phyloP scores from a whole-genome alignment of 2,888 invertebrate species.

The Drosophila kanekoi region DNA sequence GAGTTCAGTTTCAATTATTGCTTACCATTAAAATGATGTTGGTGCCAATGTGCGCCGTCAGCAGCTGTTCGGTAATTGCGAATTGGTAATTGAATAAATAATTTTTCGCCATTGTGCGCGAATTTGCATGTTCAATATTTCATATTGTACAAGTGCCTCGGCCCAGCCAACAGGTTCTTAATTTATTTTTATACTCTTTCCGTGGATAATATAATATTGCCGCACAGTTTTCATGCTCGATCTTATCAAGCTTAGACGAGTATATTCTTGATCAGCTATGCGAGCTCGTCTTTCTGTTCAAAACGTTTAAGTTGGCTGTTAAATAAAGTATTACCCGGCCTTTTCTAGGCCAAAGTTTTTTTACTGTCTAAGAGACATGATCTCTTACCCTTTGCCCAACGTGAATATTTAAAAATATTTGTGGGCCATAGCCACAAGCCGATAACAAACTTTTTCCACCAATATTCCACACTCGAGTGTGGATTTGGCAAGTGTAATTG shows the following conservation, averaged over 20 bases:
- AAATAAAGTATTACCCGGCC: no score
- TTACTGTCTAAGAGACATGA: no score
- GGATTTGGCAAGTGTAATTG: constrained; percentile 5
- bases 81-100: constrained; percentile 37
- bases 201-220: neutral
- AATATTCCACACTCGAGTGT: neutral
- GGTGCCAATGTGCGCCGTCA: constrained; percentile 15
- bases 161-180: constrained; percentile 55
- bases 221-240: neutral
- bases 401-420: no score
- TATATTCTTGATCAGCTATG: no score
- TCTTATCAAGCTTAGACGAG: no score
- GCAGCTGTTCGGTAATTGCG: constrained; percentile 24
- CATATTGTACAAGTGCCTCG: constrained; percentile 17
- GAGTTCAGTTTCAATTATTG: neutral
- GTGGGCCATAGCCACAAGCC: no score
- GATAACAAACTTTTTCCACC: no score
- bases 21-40: neutral
- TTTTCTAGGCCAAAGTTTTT: no score
- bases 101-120: constrained; percentile 23
- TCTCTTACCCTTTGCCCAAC: no score
- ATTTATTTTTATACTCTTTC: constrained; percentile 13
- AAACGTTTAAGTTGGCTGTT: no score
- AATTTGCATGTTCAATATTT: constrained; percentile 35
- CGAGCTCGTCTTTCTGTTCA: no score